Conservation (phyloP, 2,113 vertebrate genomes). For the Haemorhous mexicanus region DNA sequence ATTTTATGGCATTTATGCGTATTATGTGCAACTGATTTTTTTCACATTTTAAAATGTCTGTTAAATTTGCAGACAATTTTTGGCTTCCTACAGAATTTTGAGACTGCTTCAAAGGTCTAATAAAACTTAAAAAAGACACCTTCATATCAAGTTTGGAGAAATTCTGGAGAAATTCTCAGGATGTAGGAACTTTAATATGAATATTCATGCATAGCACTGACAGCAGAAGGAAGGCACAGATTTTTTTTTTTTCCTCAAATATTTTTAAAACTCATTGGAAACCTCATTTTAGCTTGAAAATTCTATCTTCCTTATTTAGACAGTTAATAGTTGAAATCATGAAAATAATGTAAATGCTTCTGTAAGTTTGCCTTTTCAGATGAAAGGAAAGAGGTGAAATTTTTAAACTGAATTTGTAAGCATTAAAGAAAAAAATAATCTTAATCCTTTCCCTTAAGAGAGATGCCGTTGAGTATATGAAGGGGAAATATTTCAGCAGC, state of each 20-base stretch:
- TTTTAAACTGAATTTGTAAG: background rate
- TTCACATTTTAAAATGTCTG: background rate
- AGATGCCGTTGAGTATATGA: fast-evolving
- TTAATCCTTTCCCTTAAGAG: background rate
- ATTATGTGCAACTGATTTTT: background rate
- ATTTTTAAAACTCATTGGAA: background rate
- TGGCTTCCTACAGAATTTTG: background rate
- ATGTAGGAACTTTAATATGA: background rate
- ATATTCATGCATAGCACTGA: background rate
- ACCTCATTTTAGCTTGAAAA: background rate
- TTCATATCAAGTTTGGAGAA: background rate
- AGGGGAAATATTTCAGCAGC: background rate
- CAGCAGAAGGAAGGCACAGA: background rate
- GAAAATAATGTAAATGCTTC: background rate
- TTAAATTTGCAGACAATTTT: background rate
- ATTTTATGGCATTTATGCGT: background rate
- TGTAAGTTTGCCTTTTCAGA: background rate
- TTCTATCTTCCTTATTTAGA: background rate
- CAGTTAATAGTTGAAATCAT: background rate
- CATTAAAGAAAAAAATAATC: background rate
- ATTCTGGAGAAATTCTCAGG: background rate
- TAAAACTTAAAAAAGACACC: background rate
- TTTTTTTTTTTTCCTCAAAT: background rate
- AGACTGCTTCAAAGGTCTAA: background rate
- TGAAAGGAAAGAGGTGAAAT: background rate